Base-by-base conservation (phyloP, 2,113 vertebrate genomes). In the Myrmecobius fasciatus region DNA sequence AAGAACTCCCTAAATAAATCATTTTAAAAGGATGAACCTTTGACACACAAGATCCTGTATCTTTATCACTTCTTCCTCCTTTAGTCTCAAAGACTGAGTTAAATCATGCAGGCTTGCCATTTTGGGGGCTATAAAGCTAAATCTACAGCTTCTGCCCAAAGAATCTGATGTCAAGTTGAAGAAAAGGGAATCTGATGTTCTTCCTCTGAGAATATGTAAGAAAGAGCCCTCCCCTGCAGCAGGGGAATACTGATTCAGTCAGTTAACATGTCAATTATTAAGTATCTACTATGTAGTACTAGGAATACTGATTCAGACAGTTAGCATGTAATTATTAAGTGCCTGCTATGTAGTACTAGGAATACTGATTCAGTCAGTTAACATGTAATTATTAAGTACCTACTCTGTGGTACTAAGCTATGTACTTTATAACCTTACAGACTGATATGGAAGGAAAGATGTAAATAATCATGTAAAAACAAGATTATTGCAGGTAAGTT, bases 71-170 rank as follows among this genome's bases (percentile, higher is more conserved):
- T 96, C 91, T 97, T 96, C 67, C 25, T 94, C 75, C 51, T 83
- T 25, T 17, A n/a, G 14, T 93, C 95, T 98, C 96, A 97, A 97
- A 97, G 96, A 95, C 48, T 17, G 0, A 0, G 94, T 96, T 98
- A 97, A 97, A 97, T 96, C 92, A 93, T 93, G 90, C 94, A 91
- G 31, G 14, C 25, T 97, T 96, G 89, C 67, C 96, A 93, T 90
- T 48, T 94, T 97, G 53, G 93, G 92, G 95, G 94, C 92, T 89
- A 96, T 91, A 96, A 97, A 96, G 95, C 75, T 92, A 96, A 93
- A 96, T 94, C 95, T 56, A 52, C 67, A 92, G 94, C 89, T 96
- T 93, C 92, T 91, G 52, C 94, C 95, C 96, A 98, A 98, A 97
- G 92, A 94, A 94, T 0, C 91, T n/a, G 95, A 53, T 75, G 46